Evolutionary conservation across 2,113 vertebrate genomes (phyloP), one percentile per base, ranked within the genome.

Genomic region (Mus spicilegus): DNA sequence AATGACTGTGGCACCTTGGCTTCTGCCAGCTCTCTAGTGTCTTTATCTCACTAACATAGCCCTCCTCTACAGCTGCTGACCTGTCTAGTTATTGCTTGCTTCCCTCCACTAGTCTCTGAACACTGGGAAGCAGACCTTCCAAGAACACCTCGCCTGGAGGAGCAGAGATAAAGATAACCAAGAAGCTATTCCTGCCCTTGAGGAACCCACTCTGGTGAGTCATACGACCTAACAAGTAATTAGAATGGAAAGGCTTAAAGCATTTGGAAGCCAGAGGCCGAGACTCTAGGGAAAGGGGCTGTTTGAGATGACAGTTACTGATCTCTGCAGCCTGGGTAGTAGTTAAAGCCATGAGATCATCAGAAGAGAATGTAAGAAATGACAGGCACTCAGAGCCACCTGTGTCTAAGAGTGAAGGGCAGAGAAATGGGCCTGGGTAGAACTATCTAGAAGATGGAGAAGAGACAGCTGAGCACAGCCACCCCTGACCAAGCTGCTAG

Each of bases 121-220:
- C n/a, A 84, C 49, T 80, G 63, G 33, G 33, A 89, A 87, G 77
- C 33, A 1, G 7, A 61, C 73, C 93, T 87, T 87, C 67, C 78
- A 56, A 93, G 77, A 97, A 65, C 69, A 76, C 73, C 65, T 91
- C 0, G 33, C 80, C 69, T 19, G 3, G 28, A 84, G 85, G 81
- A 92, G 7, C 17, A 30, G 78, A 87, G 90, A 95, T 69, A 94
- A 96, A 96, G 95, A 97, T 95, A 95, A 87, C 92, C 58, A 26
- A 78, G 70, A 61, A 94, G 89, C 65, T 81, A 93, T 89, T 90
- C 89, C 72, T 92, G 92, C 92, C 95, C 94, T 90, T 54, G 76
- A 97, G 97, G 77, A 90, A 69, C 85, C 94, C 86, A 89, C 81
- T 58, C 93, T 13, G 56, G 82, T 89, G 95, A 95, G 93, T 96